phyloP scores from a whole-genome alignment of 2,797 vertebrate genomes.

The Euthynnus affinis region DNA sequence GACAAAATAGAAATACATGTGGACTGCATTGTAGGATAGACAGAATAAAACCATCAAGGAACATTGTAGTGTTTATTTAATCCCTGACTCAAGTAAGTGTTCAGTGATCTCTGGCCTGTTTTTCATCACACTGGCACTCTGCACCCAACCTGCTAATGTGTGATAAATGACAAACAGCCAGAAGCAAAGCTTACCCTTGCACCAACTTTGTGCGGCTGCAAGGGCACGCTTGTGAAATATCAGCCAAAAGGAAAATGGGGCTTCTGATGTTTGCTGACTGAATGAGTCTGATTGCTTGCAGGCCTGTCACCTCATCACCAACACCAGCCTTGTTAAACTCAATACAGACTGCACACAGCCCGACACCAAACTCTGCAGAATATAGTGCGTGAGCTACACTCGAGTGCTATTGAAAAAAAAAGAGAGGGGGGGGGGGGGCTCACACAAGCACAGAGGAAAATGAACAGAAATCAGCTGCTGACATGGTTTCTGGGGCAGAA shows the following conservation, averaged over 20 bases:
- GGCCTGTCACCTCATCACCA: slow-evolving; percentile 70
- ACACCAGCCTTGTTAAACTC: slow-evolving; percentile 56
- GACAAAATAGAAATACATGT: neutral
- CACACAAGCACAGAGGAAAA: slow-evolving; percentile 1
- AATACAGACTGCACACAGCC: slow-evolving; percentile 29
- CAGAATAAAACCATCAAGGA: slow-evolving; percentile 1
- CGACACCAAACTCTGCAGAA: neutral
- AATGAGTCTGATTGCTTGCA: slow-evolving; percentile 61
- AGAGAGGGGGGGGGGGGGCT: slow-evolving; percentile 1
- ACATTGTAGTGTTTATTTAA: slow-evolving; percentile 15
- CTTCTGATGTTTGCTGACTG: slow-evolving; percentile 70
- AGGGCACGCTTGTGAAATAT: slow-evolving; percentile 52
- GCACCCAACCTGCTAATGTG: slow-evolving; percentile 63
- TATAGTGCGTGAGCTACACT: neutral
- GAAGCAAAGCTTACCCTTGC: slow-evolving; percentile 59
- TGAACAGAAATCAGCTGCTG: slow-evolving; percentile 62
- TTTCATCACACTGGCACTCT: slow-evolving; percentile 50
- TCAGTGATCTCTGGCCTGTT: slow-evolving; percentile 35
- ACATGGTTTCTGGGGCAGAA: slow-evolving; percentile 62
- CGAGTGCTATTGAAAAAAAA: slow-evolving; percentile 2
- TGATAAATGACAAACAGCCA: slow-evolving; percentile 71
- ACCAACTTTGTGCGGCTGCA: slow-evolving; percentile 37
- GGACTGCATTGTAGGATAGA: neutral
- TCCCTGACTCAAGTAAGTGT: slow-evolving; percentile 35
- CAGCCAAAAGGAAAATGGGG: slow-evolving; percentile 42